phyloP scores from a whole-genome alignment of 2,888 invertebrate species.

The Julus scandinavius region DNA sequence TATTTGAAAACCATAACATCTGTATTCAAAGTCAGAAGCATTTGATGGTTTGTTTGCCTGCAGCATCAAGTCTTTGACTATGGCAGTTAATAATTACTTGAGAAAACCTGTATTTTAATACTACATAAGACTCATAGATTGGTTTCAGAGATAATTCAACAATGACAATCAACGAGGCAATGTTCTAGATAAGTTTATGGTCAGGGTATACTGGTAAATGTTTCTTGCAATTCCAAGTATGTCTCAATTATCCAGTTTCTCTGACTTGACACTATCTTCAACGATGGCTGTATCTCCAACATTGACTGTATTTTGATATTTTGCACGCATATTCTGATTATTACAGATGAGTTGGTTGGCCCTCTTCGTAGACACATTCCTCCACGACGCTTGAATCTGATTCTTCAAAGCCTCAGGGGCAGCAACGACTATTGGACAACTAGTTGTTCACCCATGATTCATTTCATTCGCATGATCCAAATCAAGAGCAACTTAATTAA shows the following conservation, averaged over 20 bases:
- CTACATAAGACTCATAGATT: no score
- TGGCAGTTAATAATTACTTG: no score
- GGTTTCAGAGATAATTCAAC: no score
- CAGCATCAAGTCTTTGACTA: no score
- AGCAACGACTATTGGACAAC: not conserved
- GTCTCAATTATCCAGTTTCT: no score
- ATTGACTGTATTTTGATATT: not conserved
- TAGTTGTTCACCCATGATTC: not conserved
- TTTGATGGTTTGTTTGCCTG: not conserved
- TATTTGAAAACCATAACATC: not conserved
- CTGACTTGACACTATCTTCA: no score
- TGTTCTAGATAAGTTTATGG: no score
- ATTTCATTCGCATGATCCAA: not conserved
- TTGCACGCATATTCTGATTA: not conserved
- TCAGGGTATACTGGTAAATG: no score
- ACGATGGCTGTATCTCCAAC: not conserved
- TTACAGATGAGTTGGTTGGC: not conserved
- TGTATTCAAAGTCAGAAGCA: not conserved
- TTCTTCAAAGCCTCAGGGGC: not conserved
- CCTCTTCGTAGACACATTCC: not conserved
- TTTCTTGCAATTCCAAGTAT: no score
- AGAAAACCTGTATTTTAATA: no score
- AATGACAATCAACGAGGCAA: no score
- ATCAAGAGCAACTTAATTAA: conserved; percentile 30
- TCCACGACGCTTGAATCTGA: not conserved